phyloP scores from a whole-genome alignment of 1,140 invertebrate genomes.

The Drosophila sproati region DNA sequence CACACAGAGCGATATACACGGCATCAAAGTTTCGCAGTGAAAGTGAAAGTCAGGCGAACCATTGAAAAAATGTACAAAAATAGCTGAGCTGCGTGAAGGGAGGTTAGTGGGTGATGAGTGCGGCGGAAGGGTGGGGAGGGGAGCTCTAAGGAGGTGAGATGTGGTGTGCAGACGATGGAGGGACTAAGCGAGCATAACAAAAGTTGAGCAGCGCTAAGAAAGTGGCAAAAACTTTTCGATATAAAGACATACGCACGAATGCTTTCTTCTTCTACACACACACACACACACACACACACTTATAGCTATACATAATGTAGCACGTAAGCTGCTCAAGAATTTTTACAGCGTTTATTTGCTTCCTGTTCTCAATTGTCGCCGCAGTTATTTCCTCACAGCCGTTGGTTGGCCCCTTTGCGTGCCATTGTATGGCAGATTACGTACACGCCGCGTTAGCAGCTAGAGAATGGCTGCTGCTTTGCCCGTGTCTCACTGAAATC shows the following conservation, averaged over 20 bases:
- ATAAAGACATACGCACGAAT: constrained; percentile 79
- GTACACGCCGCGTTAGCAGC: constrained; percentile 63
- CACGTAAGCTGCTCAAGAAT: constrained; percentile 56
- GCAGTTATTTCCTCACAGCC: constrained; percentile 24
- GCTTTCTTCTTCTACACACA: constrained; percentile 31
- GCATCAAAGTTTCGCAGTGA: constrained; percentile 28
- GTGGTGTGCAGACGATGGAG: no score
- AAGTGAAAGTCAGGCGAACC: constrained; percentile 57
- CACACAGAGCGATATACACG: constrained; percentile 1
- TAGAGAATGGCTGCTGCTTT: constrained; percentile 14
- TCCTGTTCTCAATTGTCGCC: constrained; percentile 69
- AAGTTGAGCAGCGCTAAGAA: constrained; percentile 74
- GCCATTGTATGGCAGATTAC: constrained; percentile 59
- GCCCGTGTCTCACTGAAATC: constrained; percentile 27
- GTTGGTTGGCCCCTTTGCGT: constrained; percentile 25
- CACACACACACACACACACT: constrained; percentile 10
- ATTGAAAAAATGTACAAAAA: constrained; percentile 57
- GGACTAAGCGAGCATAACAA: constrained; percentile 75
- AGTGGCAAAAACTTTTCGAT: constrained; percentile 79
- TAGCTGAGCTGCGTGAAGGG: constrained; percentile 12
- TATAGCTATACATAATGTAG: constrained; percentile 27
- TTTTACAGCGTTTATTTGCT: constrained; percentile 62
- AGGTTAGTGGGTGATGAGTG: no score
- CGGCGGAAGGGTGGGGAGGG: no score
- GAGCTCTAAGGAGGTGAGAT: background rate